Evolutionary conservation across 2,888 invertebrate species (phyloP), one percentile per base, ranked within the genome.

Genomic region (Dynastes tityus): DNA sequence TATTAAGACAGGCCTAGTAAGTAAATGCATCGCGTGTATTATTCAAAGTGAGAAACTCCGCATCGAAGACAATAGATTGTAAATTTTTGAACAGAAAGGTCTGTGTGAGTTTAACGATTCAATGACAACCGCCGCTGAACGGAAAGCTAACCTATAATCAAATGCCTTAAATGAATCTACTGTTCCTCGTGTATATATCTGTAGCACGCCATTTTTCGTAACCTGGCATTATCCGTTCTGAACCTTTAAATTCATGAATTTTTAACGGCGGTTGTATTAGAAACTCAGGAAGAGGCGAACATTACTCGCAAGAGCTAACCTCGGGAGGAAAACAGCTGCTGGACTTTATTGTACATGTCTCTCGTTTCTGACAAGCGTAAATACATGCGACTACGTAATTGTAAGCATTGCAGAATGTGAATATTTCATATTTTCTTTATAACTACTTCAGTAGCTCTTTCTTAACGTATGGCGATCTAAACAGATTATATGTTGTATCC

Each of bases 191-290:
- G 61, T 78, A 78, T 79, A 78, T 74, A 80, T 79, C 79, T 74
- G 77, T 73, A 76, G 80, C 81, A 82, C 81, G 81, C 81, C 73
- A 81, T 77, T 77, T 79, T 79, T 78, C 79, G 78, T 63, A 80
- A 80, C 81, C 80, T 73, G 58, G 77, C 71, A 81, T 80, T 80
- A 81, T 67, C 71, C 32, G 67, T 78, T 74, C 71, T 79, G 73
- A 80, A 71, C 78, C 77, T 77, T 80, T 55, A 73, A 67, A 76
- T 73, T 74, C 74, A 80, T 81, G 75, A 79, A 81, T 80, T 70
- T 80, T 80, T 81, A 79, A 81, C 49, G 32, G 73, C 55, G 65
- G 74, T 67, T 65, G 67, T 76, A 78, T 73, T 51, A 76, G 65
- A 77, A 68, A 79, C 68, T 53, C 77, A 70, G 45, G 68, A 68